Conservation (phyloP, 2,797 vertebrate species). For the Rallus crepitans region DNA sequence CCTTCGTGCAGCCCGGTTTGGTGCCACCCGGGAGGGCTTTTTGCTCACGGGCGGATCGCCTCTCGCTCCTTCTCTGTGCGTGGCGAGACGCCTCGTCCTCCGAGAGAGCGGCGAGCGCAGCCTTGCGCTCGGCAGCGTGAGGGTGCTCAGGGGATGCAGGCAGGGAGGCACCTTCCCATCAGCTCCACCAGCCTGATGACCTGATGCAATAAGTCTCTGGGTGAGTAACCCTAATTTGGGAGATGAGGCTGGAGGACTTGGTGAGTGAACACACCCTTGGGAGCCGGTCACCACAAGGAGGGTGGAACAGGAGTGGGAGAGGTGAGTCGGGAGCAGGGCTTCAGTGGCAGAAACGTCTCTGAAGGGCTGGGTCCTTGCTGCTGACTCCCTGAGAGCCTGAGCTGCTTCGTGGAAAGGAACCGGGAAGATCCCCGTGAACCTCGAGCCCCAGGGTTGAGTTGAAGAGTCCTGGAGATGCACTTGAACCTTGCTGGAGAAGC, state of each 20-base stretch:
- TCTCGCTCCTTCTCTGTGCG: neutral
- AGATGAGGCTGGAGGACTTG: neutral
- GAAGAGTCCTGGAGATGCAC: neutral
- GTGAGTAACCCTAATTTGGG: slow-evolving; percentile 17
- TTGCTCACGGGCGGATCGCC: accelerated
- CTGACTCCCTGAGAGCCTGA: neutral
- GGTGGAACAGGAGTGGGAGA: neutral
- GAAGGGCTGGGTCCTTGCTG: neutral
- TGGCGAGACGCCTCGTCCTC: neutral
- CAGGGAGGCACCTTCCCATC: neutral
- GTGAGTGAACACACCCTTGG: neutral
- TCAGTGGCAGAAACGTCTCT: accelerated
- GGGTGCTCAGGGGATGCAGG: neutral
- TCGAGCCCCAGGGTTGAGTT: neutral
- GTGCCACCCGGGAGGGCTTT: neutral
- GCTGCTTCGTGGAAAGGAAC: neutral
- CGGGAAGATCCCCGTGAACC: neutral
- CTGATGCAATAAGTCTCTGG: neutral
- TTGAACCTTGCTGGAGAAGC: neutral
- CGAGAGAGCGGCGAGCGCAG: accelerated
- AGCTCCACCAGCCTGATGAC: neutral
- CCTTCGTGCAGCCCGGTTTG: accelerated
- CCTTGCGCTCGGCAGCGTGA: accelerated
- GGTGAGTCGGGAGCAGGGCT: neutral
- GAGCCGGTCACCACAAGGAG: neutral